Percentiles rank a stretch among this genome's conserved stretches.
These are phyloP conservation scores for Petrocephalus microphthalmus DNA, from an alignment of 2,113 vertebrate genomes.

Conservation along the genomic window DNA sequence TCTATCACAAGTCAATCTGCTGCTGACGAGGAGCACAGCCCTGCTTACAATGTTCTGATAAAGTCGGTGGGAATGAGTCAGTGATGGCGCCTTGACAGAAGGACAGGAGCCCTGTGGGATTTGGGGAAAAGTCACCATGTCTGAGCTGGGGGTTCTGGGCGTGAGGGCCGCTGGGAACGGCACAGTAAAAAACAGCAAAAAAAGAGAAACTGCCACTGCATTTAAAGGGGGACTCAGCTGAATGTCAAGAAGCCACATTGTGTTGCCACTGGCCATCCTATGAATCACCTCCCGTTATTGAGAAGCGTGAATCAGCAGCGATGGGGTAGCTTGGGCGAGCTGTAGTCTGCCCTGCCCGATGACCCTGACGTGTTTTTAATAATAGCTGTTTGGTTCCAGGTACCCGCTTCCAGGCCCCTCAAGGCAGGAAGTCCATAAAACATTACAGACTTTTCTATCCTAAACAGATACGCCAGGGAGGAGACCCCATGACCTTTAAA, in stretches of 20 bases:
- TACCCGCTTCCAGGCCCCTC: background rate
- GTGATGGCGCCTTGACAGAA: background rate
- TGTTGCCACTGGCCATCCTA: background rate
- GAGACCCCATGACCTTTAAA: background rate
- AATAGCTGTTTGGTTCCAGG: background rate
- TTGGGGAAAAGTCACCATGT: background rate
- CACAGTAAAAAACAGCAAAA: no score
- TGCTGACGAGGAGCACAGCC: background rate
- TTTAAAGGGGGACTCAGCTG: background rate
- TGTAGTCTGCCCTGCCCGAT: background rate
- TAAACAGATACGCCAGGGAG: background rate
- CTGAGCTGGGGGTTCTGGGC: background rate
- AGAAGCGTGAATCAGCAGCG: background rate
- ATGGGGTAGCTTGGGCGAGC: background rate
- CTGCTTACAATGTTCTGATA: background rate
- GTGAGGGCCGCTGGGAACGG: background rate
- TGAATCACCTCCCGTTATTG: background rate
- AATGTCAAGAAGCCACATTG: background rate
- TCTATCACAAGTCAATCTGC: background rate
- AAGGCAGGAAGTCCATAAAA: background rate
- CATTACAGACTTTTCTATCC: background rate
- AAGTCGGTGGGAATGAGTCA: background rate
- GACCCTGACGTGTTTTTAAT: background rate
- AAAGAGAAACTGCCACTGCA: background rate
- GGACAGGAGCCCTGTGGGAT: background rate